These are phyloP conservation scores for Puma concolor DNA, from an alignment of 2,113 vertebrate genomes.

Conservation along the genomic window DNA sequence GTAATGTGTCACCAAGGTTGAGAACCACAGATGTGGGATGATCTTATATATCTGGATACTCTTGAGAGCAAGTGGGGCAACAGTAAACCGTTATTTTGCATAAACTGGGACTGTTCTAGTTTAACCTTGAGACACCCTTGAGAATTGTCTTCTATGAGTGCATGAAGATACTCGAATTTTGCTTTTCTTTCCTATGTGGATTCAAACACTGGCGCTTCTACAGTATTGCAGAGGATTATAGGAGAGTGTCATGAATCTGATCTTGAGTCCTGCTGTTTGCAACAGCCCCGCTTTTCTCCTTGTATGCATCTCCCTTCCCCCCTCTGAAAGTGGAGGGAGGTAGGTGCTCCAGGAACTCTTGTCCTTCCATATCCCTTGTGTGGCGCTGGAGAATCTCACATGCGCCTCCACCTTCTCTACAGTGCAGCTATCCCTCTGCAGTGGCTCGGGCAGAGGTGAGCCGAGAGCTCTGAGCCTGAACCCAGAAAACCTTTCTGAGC, in stretches of 20 bases:
- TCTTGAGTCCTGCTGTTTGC: not conserved
- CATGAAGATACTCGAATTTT: not conserved
- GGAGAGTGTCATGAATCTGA: not conserved
- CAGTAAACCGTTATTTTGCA: not conserved
- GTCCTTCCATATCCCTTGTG: fast-evolving
- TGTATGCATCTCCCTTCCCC: too few species aligned
- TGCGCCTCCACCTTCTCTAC: not conserved
- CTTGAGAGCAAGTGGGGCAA: not conserved
- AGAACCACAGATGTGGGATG: not conserved
- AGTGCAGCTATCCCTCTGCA: fast-evolving
- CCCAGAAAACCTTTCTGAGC: not conserved
- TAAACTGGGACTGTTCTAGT: not conserved
- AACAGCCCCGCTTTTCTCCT: not conserved
- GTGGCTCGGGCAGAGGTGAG: not conserved
- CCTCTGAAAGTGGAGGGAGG: not conserved
- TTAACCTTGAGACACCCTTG: not conserved
- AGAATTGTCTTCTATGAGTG: not conserved
- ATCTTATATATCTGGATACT: not conserved
- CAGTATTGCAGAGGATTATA: not conserved
- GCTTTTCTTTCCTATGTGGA: not conserved
- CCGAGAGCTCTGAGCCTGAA: not conserved
- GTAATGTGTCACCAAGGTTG: not conserved
- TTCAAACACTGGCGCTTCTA: not conserved
- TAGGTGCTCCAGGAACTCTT: fast-evolving
- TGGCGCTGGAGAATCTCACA: not conserved